A percentile compares a stretch with the other conserved stretches of the same genome.
phyloP scores from a whole-genome alignment of 2,888 invertebrate species.

The Adelognathus sp. region DNA sequence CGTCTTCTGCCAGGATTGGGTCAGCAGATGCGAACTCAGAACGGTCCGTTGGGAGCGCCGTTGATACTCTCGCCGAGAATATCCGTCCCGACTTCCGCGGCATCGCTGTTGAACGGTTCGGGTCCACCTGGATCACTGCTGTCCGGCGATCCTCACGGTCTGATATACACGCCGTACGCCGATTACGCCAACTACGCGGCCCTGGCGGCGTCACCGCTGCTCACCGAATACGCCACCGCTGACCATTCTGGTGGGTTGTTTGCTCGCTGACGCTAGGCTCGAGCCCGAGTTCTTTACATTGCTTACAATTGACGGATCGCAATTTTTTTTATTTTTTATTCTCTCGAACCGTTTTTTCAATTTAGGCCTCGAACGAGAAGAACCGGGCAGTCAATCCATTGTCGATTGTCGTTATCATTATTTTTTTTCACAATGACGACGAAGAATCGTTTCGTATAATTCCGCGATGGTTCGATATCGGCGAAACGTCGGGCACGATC shows the following conservation, averaged over 20 bases:
- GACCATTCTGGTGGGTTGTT: slow-evolving; percentile 98
- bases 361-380: slow-evolving; percentile 43
- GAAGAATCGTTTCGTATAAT: slow-evolving; percentile 39
- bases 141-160: slow-evolving; percentile 89
- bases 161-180: slow-evolving; percentile 94
- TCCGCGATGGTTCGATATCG: no score
- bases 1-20: slow-evolving; percentile 88
- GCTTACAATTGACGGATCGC: slow-evolving; percentile 50
- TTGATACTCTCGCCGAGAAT: slow-evolving; percentile 95
- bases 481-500: slow-evolving; percentile 22
- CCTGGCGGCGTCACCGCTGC: slow-evolving; percentile 89
- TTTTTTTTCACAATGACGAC: slow-evolving; percentile 45
- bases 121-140: slow-evolving; percentile 86
- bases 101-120: slow-evolving; percentile 84
- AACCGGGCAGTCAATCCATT: slow-evolving; percentile 46
- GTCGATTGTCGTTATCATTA: slow-evolving; percentile 38
- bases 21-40: slow-evolving; percentile 85
- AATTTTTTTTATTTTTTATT: no score
- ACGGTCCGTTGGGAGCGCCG: slow-evolving; percentile 94
- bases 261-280: slow-evolving; percentile 88
- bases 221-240: slow-evolving; percentile 92
- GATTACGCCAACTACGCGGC: slow-evolving; percentile 96
- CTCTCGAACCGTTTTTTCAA: slow-evolving; percentile 27
- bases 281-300: slow-evolving; percentile 70
- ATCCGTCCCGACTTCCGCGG: slow-evolving; percentile 91